Conservation (phyloP, 2,113 vertebrate species). For the Pelmatolapia mariae region DNA sequence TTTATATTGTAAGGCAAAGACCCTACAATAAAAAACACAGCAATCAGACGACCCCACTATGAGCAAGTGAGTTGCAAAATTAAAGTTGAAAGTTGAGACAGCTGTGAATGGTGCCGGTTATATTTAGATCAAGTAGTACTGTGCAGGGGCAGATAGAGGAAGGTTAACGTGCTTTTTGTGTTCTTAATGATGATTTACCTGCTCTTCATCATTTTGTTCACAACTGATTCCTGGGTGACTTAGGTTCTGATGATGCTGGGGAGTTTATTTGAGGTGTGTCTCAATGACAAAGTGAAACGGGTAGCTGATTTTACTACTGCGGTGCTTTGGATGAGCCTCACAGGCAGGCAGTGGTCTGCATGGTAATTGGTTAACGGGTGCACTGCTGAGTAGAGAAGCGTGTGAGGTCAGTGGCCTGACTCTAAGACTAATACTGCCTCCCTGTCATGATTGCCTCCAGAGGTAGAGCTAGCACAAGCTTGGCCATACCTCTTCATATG, state of each 20-base stretch:
- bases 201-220: constrained; percentile 18
- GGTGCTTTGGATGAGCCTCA: background rate
- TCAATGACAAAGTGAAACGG: constrained; percentile 8
- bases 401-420: constrained; percentile 22
- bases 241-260: background rate
- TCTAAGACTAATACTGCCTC: background rate
- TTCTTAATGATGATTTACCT: background rate
- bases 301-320: constrained; percentile 41
- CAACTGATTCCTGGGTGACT: constrained; percentile 26
- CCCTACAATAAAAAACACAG: background rate
- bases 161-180: background rate
- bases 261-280: background rate
- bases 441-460: background rate
- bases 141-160: background rate
- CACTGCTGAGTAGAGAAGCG: background rate
- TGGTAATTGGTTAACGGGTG: constrained; percentile 45
- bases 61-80: background rate
- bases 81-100: background rate
- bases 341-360: background rate
- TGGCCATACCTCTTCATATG: background rate
- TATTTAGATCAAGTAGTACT: background rate
- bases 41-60: background rate
- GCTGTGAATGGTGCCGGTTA: background rate
- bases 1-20: background rate
- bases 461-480: background rate